Evolutionary conservation across 2,113 vertebrate genomes (phyloP), one percentile per base, ranked within the genome.

Genomic region (Chaetodon trifascialis): DNA sequence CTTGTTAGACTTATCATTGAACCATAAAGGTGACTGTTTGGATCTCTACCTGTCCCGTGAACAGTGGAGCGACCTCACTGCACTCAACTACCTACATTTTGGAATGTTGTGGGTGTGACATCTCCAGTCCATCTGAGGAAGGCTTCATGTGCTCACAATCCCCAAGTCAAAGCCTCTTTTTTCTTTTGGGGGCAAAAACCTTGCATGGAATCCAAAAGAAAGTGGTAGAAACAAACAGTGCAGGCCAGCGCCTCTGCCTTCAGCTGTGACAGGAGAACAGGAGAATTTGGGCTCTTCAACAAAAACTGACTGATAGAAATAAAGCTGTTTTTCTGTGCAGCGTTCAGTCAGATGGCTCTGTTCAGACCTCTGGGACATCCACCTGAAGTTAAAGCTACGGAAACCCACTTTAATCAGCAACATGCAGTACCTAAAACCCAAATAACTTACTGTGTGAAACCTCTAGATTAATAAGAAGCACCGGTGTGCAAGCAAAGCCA

Each of bases 41-140:
- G 42, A 72, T 76, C 59, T 25, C 60, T 40, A 34, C 46, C 63
- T 36, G 0, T 52, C 66, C 60, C 52, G 42, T 55, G n/a, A n/a
- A 65, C 56, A 77, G 55, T 5, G 14, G 51, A 11, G 2, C 4
- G 16, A 63, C 42, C 56, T 70, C 40, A 51, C 19, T 21, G 83
- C 71, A 17, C 51, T 46, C 44, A 19, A 68, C n/a, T 65, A 65
- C 56, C 47, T 56, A 58, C 62, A 36, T 23, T 49, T 52, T 82
- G 93, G 90, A 93, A 95, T 91, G 91, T 92, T 78, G 16, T 21
- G 84, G 52, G 75, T 34, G 70, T 51, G 44, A 46, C 11, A 38
- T 70, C 46, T 75, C 47, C 21, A 16, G 60, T 65, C 47, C 21
- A 42, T 40, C 12, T 54, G 23, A 73, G 21, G 7, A 70, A 69